These are phyloP conservation scores for Rhimphoctona megacephalus DNA, from an alignment of 2,888 invertebrate species.

Conservation along the genomic window DNA sequence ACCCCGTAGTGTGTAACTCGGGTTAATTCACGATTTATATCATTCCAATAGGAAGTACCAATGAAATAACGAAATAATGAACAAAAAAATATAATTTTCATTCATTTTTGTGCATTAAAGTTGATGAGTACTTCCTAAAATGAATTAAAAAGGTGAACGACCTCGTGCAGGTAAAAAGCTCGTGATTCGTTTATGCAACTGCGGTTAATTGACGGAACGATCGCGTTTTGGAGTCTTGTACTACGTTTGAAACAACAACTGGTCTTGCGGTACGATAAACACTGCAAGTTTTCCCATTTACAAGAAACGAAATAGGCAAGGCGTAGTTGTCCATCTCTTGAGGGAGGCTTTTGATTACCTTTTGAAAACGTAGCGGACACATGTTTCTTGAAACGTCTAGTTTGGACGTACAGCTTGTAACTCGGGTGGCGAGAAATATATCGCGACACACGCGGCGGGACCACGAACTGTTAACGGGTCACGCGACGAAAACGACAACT, in stretches of 20 bases:
- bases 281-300: constrained; percentile 12
- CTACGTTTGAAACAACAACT: not conserved
- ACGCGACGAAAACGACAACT: constrained; percentile 70
- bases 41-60: no score
- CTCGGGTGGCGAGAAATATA: constrained; percentile 69
- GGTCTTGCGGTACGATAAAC: constrained; percentile 10
- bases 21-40: no score
- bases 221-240: constrained; percentile 23
- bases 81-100: no score
- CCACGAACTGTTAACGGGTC: constrained; percentile 61
- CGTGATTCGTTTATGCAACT: not conserved
- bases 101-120: no score
- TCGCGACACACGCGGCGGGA: constrained; percentile 64
- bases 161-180: not conserved
- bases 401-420: constrained; percentile 49
- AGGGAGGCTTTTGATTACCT: constrained; percentile 15
- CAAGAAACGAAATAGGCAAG: not conserved
- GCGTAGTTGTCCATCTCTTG: not conserved
- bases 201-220: constrained; percentile 22
- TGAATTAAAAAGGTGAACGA: not conserved
- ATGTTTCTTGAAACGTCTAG: constrained; percentile 56
- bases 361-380: constrained; percentile 16
- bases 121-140: not conserved
- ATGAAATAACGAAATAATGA: no score
- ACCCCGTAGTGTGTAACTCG: no score